Percentiles rank a stretch among this genome's conserved stretches.
phyloP scores from a whole-genome alignment of 1,140 invertebrate genomes.

The Plutomurus gul region DNA sequence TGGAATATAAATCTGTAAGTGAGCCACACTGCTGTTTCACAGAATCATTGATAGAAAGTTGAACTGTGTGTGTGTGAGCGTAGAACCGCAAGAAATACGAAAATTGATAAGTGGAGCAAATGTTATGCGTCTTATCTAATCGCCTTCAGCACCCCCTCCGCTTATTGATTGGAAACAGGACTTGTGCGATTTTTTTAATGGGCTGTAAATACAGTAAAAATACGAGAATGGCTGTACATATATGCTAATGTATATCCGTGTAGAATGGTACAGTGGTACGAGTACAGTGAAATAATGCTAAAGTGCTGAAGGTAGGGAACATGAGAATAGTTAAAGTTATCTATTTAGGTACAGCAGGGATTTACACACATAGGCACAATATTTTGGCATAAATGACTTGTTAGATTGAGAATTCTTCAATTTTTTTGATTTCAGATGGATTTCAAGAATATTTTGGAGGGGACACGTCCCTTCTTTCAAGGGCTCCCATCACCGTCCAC shows the following conservation, averaged over 20 bases:
- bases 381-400: too few species aligned
- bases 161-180: background rate
- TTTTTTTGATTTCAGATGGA: conserved; percentile 42
- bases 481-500: conserved; percentile 45
- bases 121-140: conserved; percentile 3
- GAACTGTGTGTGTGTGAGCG: background rate
- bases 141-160: background rate
- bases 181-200: too few species aligned
- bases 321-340: too few species aligned
- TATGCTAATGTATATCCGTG: too few species aligned
- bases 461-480: conserved; percentile 52
- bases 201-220: too few species aligned
- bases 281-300: too few species aligned
- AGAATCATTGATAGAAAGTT: background rate
- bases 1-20: background rate
- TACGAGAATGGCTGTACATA: too few species aligned
- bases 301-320: too few species aligned
- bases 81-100: background rate
- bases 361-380: too few species aligned
- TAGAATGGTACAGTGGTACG: too few species aligned
- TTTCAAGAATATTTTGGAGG: conserved; percentile 53
- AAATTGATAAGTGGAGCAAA: conserved; percentile 20
- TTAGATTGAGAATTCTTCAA: background rate
- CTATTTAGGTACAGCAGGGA: too few species aligned
- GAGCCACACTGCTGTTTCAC: background rate